Percentiles rank a stretch among this genome's conserved stretches.
phyloP scores from a whole-genome alignment of 2,797 vertebrate species.

The Gallinago nigripennis region DNA sequence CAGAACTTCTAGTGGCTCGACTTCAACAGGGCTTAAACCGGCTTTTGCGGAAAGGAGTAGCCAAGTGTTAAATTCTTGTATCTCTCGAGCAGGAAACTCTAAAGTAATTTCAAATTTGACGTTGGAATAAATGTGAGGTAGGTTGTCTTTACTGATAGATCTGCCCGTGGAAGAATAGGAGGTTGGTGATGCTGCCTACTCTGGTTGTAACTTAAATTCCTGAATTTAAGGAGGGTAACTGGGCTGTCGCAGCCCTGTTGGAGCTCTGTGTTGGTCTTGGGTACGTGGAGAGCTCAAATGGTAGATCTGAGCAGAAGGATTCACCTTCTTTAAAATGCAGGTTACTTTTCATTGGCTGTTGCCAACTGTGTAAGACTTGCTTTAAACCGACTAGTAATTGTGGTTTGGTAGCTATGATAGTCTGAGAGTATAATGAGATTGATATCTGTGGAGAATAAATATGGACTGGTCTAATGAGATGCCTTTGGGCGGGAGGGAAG shows the following conservation, averaged over 20 bases:
- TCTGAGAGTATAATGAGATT: background rate
- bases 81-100: background rate
- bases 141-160: background rate
- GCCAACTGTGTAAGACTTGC: background rate
- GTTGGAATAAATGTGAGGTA: background rate
- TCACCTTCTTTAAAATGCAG: background rate
- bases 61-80: background rate
- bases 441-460: background rate
- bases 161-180: background rate
- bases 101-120: background rate
- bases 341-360: background rate
- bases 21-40: background rate
- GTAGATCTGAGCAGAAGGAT: background rate
- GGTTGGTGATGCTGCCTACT: background rate
- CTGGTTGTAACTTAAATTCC: background rate
- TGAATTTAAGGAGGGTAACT: background rate
- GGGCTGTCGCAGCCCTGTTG: background rate
- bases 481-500: background rate
- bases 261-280: background rate
- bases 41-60: background rate
- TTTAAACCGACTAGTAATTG: background rate
- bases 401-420: background rate
- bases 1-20: constrained; percentile 19
- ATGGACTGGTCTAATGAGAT: background rate
- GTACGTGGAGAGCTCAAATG: background rate